Conservation (phyloP, 35 echinoderm and acorn worm genomes). For the Acanthaster planci region DNA sequence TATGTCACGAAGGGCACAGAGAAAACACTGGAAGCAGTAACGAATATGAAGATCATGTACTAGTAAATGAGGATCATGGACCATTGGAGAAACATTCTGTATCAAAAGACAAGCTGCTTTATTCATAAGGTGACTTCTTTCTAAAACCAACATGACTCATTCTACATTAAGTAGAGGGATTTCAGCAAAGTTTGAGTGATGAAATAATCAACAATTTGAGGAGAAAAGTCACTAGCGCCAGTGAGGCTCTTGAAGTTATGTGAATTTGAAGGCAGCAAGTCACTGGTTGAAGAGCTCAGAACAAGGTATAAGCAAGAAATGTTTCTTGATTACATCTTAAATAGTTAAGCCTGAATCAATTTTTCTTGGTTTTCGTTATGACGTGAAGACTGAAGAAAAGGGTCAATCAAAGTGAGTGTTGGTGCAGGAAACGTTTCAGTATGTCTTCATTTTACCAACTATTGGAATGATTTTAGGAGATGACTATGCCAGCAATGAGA, state of each 20-base stretch:
- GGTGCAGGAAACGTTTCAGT: conserved; percentile 26
- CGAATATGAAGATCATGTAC: too few species aligned
- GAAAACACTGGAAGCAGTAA: too few species aligned
- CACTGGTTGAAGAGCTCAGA: conserved; percentile 7
- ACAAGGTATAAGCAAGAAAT: conserved; percentile 41
- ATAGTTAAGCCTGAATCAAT: not conserved
- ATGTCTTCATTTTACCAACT: conserved; percentile 29
- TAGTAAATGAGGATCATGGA: too few species aligned
- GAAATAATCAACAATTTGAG: conserved; percentile 20
- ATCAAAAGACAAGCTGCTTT: not conserved
- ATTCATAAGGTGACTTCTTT: conserved; percentile 32
- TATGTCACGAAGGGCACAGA: too few species aligned
- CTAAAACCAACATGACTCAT: conserved; percentile 38
- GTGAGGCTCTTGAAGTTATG: not conserved
- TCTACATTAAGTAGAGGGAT: conserved; percentile 1
- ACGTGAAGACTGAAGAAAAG: conserved; percentile 20
- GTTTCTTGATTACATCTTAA: conserved; percentile 12
- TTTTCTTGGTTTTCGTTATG: conserved; percentile 39
- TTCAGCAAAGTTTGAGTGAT: conserved; percentile 5
- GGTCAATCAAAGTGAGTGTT: conserved; percentile 6
- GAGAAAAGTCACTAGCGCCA: conserved; percentile 5
- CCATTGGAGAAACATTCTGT: too few species aligned
- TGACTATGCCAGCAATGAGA: conserved; percentile 11
- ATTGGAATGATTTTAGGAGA: conserved; percentile 23
- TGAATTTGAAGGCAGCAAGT: conserved; percentile 15